Evolutionary conservation across 1,140 invertebrate species (phyloP).

Genomic region (Bombus affinis): DNA sequence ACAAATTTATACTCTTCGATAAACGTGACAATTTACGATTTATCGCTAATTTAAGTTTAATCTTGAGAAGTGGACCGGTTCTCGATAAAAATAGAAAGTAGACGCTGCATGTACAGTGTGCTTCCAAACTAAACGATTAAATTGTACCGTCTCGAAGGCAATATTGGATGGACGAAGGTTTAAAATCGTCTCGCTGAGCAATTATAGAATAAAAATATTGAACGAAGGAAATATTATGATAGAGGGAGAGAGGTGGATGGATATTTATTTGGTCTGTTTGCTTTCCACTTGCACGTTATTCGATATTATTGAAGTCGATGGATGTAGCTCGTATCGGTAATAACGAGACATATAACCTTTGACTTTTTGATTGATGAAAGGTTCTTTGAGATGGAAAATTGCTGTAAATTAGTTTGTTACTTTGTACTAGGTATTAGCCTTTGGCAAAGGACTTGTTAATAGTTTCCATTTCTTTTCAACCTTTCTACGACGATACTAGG

Average conservation of each 20-base stretch:
- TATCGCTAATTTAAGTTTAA: background rate
- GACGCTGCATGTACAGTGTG: too few species aligned
- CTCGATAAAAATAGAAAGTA: background rate
- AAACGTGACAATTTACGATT: background rate
- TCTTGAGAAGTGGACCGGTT: background rate
- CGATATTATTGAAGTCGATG: slow-evolving; percentile 4
- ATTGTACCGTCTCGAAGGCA: too few species aligned
- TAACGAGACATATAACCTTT: background rate
- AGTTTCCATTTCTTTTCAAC: background rate
- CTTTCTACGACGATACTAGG: background rate
- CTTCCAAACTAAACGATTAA: background rate
- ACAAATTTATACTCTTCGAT: background rate
- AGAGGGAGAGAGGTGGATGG: background rate
- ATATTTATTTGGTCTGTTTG: slow-evolving; percentile 17
- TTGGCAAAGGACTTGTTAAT: background rate
- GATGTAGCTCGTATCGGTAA: background rate
- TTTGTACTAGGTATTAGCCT: background rate
- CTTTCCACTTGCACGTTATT: background rate
- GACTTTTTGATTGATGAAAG: background rate
- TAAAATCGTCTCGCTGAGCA: background rate
- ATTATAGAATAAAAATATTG: slow-evolving; percentile 2
- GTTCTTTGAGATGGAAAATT: background rate
- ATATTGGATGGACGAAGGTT: background rate
- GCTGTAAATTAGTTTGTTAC: background rate
- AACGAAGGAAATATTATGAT: background rate